phyloP scores from a whole-genome alignment of 2,113 vertebrate genomes.

The Cryptotis parvus region DNA sequence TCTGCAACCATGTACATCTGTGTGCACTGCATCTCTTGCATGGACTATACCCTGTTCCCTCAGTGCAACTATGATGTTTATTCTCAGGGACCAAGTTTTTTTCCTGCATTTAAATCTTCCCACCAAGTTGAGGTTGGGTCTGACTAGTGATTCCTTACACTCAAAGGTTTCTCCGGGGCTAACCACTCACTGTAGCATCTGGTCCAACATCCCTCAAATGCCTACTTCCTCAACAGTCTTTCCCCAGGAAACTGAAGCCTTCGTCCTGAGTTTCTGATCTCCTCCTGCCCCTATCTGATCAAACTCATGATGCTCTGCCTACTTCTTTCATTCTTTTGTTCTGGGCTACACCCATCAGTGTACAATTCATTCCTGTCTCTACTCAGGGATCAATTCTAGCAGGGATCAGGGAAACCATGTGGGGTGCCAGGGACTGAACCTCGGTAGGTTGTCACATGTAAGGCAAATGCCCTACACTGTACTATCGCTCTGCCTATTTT shows the following conservation, averaged over 20 bases:
- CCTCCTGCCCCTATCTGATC: background rate
- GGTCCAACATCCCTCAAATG: background rate
- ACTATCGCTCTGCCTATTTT: too few relatives aligned
- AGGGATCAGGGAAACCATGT: too few relatives aligned
- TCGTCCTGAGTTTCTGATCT: background rate
- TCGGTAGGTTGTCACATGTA: too few relatives aligned
- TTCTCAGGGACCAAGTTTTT: background rate
- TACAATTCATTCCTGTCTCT: too few relatives aligned
- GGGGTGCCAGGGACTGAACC: too few relatives aligned
- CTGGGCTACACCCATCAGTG: too few relatives aligned
- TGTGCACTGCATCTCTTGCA: too few relatives aligned
- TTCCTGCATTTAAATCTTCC: background rate
- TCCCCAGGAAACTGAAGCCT: background rate
- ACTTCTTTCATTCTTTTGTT: background rate
- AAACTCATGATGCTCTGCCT: background rate
- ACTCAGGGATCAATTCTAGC: too few relatives aligned
- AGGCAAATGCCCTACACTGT: too few relatives aligned
- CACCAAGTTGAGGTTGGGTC: background rate
- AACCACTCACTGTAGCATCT: background rate
- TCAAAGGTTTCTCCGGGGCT: background rate
- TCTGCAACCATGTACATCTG: too few relatives aligned
- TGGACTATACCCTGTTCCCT: background rate
- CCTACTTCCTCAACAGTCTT: background rate
- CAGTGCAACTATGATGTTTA: background rate
- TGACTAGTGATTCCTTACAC: fast-evolving